Evolutionary conservation across 1,140 invertebrate species (phyloP), one percentile per base, ranked within the genome.

Genomic region (Drosophila tsacasi): DNA sequence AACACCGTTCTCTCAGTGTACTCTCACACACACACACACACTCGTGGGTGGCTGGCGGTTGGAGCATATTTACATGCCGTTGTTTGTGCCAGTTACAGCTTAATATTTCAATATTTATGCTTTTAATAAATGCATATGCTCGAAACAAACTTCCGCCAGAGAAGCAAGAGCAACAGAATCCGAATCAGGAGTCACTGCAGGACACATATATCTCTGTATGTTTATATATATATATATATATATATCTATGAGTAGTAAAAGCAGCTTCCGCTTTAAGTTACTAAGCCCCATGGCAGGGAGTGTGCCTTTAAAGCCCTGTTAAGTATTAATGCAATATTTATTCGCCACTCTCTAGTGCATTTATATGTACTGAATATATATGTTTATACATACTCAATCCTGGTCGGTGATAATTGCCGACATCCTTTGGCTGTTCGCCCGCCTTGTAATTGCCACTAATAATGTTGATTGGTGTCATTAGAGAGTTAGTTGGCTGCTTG

Each of bases 41-140:
- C 58, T 32, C 7, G 1, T 32, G 27, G 23, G 62, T 17, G 15
- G 21, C 32, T 62, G 63, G 42, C 21, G 35, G 44, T 39, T 25
- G 44, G 40, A n/a, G 44, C 27, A 54, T 75, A 79, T 79, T 72
- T 79, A 60, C 76, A 79, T 79, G 42, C 30, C 60, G 73, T 89
- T 87, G 85, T 84, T 89, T 89, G 84, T 89, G 84, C 67, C 84
- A 87, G 77, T 87, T 69, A 84, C 81, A 89, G 84, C 85, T 91
- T 90, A 90, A 90, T 90, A 90, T 91, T 91, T 91, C 85, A 90
- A 90, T 90, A 90, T 90, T 90, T 90, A 90, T 90, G 86, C 86
- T 77, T 85, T 90, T 90, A 90, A 90, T 90, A 90, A 90, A 90
- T 91, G 86, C 85, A 91, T 82, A 79, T 89, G 81, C 77, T 89